These are phyloP conservation scores for Glyptemys insculpta DNA, from an alignment of 2,797 vertebrate species.

Conservation along the genomic window DNA sequence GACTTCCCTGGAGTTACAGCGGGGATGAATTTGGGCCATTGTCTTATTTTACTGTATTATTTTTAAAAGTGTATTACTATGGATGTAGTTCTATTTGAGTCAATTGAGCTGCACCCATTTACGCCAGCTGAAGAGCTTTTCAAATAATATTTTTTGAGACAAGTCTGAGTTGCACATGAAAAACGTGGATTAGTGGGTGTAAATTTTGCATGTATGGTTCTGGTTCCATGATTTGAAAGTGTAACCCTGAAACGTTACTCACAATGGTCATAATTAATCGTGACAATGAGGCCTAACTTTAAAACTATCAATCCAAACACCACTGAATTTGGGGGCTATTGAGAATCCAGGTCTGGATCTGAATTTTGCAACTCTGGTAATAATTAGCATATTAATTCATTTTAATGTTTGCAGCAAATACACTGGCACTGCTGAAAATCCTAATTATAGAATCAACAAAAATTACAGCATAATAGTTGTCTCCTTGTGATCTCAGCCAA, in stretches of 20 bases:
- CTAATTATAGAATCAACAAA: conserved; percentile 69
- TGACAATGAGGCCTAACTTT: neutral
- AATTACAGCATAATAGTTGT: conserved; percentile 70
- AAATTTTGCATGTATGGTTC: neutral
- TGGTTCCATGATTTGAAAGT: neutral
- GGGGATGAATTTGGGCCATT: neutral
- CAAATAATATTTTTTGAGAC: conserved; percentile 32
- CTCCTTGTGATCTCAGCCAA: conserved; percentile 64
- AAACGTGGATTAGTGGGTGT: neutral
- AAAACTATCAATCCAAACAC: neutral
- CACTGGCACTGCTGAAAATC: conserved; percentile 11
- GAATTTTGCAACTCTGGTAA: conserved; percentile 4
- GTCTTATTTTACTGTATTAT: conserved; percentile 18
- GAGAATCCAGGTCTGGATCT: neutral
- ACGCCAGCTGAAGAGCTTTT: neutral
- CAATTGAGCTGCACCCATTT: conserved; percentile 29
- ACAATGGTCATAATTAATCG: neutral
- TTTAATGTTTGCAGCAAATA: conserved; percentile 43
- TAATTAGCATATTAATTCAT: conserved; percentile 51
- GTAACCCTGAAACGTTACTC: conserved; percentile 8
- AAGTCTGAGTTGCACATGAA: conserved; percentile 42
- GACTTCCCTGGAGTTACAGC: neutral
- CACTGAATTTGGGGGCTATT: neutral
- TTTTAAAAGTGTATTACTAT: conserved; percentile 30
- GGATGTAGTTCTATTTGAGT: neutral